phyloP scores from a whole-genome alignment of 2,888 invertebrate species.

The Drosophila nr. fundita region DNA sequence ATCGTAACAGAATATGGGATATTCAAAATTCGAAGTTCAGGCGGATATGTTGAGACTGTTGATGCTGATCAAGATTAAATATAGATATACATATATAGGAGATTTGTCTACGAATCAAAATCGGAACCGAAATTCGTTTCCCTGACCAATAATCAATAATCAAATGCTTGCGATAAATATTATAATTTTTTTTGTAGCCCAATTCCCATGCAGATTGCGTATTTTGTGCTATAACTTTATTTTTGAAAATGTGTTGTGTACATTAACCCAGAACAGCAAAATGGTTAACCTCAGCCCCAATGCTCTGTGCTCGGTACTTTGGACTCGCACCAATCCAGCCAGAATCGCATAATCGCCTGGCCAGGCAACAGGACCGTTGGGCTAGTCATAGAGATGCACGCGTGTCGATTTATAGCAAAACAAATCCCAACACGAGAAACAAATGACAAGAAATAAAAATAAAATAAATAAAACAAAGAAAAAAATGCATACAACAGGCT shows the following conservation, averaged over 20 bases:
- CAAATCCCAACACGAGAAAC: background rate
- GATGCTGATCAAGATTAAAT: background rate
- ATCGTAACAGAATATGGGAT: background rate
- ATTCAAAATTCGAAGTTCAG: background rate
- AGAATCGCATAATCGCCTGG: slow-evolving; percentile 47
- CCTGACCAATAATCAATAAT: background rate
- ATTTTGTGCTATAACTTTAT: slow-evolving; percentile 17
- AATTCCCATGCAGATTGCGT: background rate
- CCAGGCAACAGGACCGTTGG: slow-evolving; percentile 20
- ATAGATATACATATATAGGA: background rate
- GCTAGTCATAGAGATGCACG: slow-evolving; percentile 3
- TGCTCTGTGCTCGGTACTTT: background rate
- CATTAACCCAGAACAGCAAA: slow-evolving; percentile 54
- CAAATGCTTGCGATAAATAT: background rate
- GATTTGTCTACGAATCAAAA: background rate
- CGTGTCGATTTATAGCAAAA: background rate
- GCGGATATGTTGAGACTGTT: background rate
- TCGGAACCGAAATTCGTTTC: background rate
- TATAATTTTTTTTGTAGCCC: background rate
- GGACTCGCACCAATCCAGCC: slow-evolving; percentile 7
- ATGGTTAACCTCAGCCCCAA: slow-evolving; percentile 15
- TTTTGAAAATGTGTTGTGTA: slow-evolving; percentile 33
- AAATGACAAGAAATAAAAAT: background rate
- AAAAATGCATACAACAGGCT: background rate
- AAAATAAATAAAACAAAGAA: background rate